These are phyloP conservation scores for Python bivittatus DNA, from an alignment of 2,113 vertebrate species.

Conservation along the genomic window DNA sequence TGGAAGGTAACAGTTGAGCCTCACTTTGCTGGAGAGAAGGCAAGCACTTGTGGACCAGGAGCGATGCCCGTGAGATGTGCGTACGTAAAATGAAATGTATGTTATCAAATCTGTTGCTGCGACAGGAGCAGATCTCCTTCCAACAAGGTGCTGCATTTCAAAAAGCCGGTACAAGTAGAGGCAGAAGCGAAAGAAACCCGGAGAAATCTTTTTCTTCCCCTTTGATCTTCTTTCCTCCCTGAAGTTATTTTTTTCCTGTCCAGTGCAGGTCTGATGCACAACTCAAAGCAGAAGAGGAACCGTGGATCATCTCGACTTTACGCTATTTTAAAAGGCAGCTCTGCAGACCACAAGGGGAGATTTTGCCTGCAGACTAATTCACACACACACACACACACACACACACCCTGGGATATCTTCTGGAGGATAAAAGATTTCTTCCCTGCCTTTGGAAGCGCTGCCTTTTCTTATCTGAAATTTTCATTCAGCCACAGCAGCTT, in stretches of 20 bases:
- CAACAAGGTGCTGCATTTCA: slow-evolving; percentile 36
- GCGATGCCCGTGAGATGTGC: neutral
- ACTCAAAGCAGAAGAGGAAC: neutral
- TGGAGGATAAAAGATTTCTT: neutral
- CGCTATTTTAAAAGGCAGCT: neutral
- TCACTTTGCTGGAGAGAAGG: neutral
- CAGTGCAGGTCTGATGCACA: too few species aligned
- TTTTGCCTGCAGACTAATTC: neutral
- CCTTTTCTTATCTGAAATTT: neutral
- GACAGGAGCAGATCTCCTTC: slow-evolving; percentile 25
- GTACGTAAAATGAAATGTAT: slow-evolving; percentile 51
- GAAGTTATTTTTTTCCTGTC: neutral
- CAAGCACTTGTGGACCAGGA: neutral
- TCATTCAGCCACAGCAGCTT: neutral
- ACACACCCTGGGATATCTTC: neutral
- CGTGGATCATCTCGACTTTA: neutral
- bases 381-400: neutral
- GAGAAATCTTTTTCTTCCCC: neutral
- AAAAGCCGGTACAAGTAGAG: slow-evolving; percentile 30
- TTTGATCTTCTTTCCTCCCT: neutral
- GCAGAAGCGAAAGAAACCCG: neutral
- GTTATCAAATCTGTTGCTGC: slow-evolving; percentile 54
- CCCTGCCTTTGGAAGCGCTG: neutral
- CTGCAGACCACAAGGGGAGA: neutral
- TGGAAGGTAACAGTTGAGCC: neutral